phyloP scores from a whole-genome alignment of 2,888 invertebrate genomes.

The Tinea pellionella region DNA sequence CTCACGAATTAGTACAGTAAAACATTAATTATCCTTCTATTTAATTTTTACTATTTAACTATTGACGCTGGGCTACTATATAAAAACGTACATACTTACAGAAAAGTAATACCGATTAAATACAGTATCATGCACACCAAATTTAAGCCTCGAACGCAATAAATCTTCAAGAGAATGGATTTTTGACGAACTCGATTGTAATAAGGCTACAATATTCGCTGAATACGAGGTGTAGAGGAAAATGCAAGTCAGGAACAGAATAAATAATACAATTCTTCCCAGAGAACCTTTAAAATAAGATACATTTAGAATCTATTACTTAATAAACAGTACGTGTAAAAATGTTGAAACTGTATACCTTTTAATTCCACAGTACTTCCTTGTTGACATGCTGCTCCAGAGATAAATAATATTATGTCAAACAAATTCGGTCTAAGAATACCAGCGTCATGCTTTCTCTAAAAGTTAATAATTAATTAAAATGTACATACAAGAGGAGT shows the following conservation, averaged over 20 bases:
- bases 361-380: conserved; percentile 61
- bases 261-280: conserved; percentile 72
- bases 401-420: conserved; percentile 66
- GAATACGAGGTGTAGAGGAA: conserved; percentile 81
- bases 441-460: conserved; percentile 37
- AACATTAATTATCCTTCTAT: too few species aligned
- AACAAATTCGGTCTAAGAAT: conserved; percentile 45
- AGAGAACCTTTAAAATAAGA: conserved; percentile 42
- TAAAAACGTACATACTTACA: conserved; percentile 40
- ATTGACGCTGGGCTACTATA: too few species aligned
- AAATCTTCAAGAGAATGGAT: conserved; percentile 74
- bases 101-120: conserved; percentile 77
- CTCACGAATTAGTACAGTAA: too few species aligned
- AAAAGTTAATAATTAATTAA: conserved; percentile 22
- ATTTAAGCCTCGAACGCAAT: conserved; percentile 72
- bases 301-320: too few species aligned
- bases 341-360: conserved; percentile 36
- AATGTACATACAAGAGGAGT: too few species aligned
- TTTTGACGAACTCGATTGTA: conserved; percentile 78
- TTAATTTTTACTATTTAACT: too few species aligned
- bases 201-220: conserved; percentile 79
- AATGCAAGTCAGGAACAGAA: conserved; percentile 73
- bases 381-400: conserved; percentile 74
- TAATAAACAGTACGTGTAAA: too few species aligned
- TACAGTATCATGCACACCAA: conserved; percentile 77